phyloP scores from a whole-genome alignment of 2,888 invertebrate species.

The Thera britannica region DNA sequence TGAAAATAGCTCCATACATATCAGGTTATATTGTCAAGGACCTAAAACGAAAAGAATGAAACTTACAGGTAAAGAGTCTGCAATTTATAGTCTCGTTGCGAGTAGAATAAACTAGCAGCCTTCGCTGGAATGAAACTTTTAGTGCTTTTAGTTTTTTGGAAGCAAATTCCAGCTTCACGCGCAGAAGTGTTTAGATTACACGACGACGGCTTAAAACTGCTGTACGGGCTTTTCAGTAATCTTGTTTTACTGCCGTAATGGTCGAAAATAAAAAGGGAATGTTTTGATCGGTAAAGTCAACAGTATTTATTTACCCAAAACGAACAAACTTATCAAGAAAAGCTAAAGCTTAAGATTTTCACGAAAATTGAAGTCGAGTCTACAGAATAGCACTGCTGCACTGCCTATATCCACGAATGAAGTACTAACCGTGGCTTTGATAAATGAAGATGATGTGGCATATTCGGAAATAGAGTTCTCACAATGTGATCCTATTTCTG shows the following conservation, averaged over 20 bases:
- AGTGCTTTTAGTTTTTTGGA: conserved; percentile 37
- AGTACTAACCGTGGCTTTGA: conserved; percentile 28
- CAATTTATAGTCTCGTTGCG: conserved; percentile 66
- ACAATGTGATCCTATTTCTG: conserved; percentile 34
- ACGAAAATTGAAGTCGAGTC: conserved; percentile 4
- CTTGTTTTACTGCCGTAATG: conserved; percentile 20
- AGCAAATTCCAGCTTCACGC: conserved; percentile 25
- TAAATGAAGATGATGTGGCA: conserved; percentile 35
- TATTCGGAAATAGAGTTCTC: conserved; percentile 33
- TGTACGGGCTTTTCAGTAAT: conserved; percentile 16
- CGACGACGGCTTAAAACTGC: conserved; percentile 21
- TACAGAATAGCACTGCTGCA: conserved; percentile 8
- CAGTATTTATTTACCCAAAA: not conserved
- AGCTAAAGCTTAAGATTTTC: not conserved
- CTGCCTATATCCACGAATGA: conserved; percentile 4
- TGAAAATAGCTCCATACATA: not conserved
- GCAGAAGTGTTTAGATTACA: conserved; percentile 21
- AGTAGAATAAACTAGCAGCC: conserved; percentile 54
- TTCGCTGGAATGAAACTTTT: conserved; percentile 34
- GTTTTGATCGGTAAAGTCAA: conserved; percentile 4
- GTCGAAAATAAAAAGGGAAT: conserved; percentile 8
- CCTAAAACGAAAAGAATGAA: conserved; percentile 28
- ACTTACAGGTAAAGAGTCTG: conserved; percentile 48
- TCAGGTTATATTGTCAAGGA: conserved; percentile 12
- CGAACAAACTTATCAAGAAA: not conserved